phyloP scores from a whole-genome alignment of 2,888 invertebrate genomes.

The Meiosimyza decipiens region DNA sequence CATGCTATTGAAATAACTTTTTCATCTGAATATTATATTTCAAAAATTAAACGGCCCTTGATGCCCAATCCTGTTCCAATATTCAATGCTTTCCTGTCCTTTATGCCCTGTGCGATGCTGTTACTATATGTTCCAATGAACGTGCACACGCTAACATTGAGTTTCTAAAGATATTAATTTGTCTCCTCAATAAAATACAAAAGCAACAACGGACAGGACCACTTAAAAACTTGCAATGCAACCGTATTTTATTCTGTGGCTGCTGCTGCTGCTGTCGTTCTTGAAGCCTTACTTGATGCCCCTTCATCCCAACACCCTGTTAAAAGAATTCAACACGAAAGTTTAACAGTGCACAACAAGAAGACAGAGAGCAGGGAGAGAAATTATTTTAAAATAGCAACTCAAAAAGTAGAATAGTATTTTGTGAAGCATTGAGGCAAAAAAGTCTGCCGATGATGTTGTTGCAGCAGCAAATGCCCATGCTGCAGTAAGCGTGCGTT shows the following conservation, averaged over 20 bases:
- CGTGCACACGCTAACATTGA: background rate
- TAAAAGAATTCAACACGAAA: constrained; percentile 25
- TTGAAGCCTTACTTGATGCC: constrained; percentile 27
- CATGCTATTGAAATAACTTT: too few species aligned
- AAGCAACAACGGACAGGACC: constrained; percentile 20
- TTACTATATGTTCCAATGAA: too few species aligned
- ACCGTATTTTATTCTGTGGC: background rate
- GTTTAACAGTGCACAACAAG: constrained; percentile 3
- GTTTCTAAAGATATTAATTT: constrained; percentile 36
- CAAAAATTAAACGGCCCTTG: too few species aligned
- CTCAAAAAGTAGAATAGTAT: background rate
- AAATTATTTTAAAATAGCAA: background rate
- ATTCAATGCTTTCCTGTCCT: too few species aligned
- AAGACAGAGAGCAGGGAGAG: background rate
- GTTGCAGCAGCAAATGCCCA: background rate
- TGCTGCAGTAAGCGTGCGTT: background rate
- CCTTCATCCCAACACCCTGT: constrained; percentile 26
- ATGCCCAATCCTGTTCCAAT: too few species aligned
- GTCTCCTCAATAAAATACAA: constrained; percentile 30
- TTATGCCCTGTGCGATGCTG: too few species aligned
- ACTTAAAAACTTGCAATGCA: constrained; percentile 25
- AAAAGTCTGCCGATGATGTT: background rate
- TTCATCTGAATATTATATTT: too few species aligned
- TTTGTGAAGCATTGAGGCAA: background rate
- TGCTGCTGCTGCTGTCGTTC: background rate